Percentiles rank a stretch among this genome's conserved stretches.
phyloP scores from a whole-genome alignment of 1,140 invertebrate species.

The Hesperophylax magnus region DNA sequence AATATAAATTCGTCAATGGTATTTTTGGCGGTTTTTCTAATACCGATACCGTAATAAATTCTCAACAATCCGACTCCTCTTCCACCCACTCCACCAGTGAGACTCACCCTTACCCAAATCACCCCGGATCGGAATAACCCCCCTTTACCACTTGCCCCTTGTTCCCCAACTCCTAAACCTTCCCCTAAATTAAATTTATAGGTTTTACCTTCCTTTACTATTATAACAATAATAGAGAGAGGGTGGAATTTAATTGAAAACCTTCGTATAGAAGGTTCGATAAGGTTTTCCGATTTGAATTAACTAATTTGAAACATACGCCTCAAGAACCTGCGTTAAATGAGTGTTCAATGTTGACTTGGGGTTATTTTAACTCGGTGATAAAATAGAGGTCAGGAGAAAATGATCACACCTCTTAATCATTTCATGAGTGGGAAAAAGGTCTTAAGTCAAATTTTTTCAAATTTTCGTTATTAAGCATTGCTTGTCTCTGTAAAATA shows the following conservation, averaged over 20 bases:
- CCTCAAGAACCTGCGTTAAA: constrained; percentile 22
- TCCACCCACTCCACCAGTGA: neutral
- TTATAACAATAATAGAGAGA: constrained; percentile 46
- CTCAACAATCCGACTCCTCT: constrained; percentile 20
- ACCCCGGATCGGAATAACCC: no score
- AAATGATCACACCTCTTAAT: no score
- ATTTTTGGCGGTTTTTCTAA: constrained; percentile 33
- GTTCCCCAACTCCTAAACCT: neutral
- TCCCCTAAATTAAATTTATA: constrained; percentile 51
- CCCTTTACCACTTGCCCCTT: neutral
- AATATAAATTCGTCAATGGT: constrained; percentile 29
- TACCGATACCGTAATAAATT: constrained; percentile 41
- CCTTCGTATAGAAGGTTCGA: constrained; percentile 44
- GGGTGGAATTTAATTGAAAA: constrained; percentile 54
- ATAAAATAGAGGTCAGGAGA: no score
- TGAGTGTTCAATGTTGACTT: neutral
- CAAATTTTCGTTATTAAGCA: no score
- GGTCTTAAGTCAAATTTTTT: no score
- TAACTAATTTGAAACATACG: neutral
- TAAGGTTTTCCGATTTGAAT: constrained; percentile 43
- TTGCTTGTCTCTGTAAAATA: no score
- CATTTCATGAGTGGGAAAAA: no score
- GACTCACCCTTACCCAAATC: no score
- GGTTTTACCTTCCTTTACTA: constrained; percentile 50
- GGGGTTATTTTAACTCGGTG: neutral